Conservation (phyloP, 1,140 invertebrate species). For the Gonioctena quinquepunctata region DNA sequence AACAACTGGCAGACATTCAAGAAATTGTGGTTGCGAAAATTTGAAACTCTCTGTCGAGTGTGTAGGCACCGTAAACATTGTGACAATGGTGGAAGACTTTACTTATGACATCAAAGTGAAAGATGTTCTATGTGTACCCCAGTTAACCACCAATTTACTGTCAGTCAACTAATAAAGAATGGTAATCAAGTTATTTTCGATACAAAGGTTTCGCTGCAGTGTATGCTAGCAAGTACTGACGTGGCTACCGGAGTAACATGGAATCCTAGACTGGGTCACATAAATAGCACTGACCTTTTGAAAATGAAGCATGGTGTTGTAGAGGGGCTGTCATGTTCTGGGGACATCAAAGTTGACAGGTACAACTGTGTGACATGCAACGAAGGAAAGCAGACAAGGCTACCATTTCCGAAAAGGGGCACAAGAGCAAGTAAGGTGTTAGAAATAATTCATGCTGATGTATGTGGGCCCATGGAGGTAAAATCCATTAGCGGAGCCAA, state of each 20-base stretch:
- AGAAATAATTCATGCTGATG: slow-evolving; percentile 39
- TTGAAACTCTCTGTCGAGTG: too few relatives aligned
- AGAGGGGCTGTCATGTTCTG: slow-evolving; percentile 24
- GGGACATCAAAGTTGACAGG: slow-evolving; percentile 12
- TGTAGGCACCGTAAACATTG: too few relatives aligned
- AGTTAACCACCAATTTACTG: background rate
- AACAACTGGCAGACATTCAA: too few relatives aligned
- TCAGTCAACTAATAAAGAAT: background rate
- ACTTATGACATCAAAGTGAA: too few relatives aligned
- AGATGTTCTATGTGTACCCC: too few relatives aligned
- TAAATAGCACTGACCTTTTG: slow-evolving; percentile 32
- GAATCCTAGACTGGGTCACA: slow-evolving; percentile 44
- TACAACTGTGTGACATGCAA: slow-evolving; percentile 43
- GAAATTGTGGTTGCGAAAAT: too few relatives aligned
- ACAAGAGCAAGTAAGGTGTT: slow-evolving; percentile 31
- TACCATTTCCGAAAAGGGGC: slow-evolving; percentile 38
- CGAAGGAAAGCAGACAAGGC: slow-evolving; percentile 45
- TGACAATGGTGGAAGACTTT: too few relatives aligned
- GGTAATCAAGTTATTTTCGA: too few relatives aligned
- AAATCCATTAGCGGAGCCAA: slow-evolving; percentile 37
- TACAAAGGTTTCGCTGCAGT: slow-evolving; percentile 12
- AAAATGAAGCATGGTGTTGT: slow-evolving; percentile 33
- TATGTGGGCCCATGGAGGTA: slow-evolving; percentile 3
- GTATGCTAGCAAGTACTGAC: slow-evolving; percentile 17
- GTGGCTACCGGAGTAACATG: slow-evolving; percentile 36